Conservation (phyloP, 2,113 vertebrate species). For the Alces alces region DNA sequence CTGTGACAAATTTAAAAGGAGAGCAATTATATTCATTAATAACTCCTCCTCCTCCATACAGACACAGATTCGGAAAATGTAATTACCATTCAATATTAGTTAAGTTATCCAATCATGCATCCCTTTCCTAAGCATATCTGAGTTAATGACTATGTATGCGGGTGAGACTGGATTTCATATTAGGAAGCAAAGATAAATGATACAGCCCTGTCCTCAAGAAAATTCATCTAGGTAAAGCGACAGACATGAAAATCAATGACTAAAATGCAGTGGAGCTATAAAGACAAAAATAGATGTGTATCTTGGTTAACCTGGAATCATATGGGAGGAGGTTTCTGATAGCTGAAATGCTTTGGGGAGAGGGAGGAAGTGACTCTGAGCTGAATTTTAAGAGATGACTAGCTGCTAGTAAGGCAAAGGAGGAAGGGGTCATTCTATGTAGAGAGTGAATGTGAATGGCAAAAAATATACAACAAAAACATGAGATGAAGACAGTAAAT, state of each 20-base stretch:
- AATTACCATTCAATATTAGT: not conserved
- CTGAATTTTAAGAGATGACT: not conserved
- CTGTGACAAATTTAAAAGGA: not conserved
- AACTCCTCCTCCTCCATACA: not conserved
- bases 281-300: not conserved
- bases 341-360: not conserved
- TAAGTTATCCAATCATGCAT: not conserved
- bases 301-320: not conserved
- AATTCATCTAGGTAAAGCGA: not conserved
- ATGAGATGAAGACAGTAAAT: not conserved
- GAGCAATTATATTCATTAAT: not conserved
- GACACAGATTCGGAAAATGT: not conserved
- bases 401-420: not conserved
- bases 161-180: not conserved
- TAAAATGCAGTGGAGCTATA: not conserved
- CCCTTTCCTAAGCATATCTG: not conserved
- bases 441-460: fast-evolving
- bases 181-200: not conserved
- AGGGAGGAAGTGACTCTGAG: not conserved
- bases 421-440: not conserved
- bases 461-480: not conserved
- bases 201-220: not conserved
- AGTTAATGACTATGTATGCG: not conserved
- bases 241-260: not conserved
- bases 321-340: fast-evolving